Evolutionary conservation across 2,113 vertebrate genomes (phyloP), one percentile per base, ranked within the genome.

Genomic region (Coreoperca whiteheadi): DNA sequence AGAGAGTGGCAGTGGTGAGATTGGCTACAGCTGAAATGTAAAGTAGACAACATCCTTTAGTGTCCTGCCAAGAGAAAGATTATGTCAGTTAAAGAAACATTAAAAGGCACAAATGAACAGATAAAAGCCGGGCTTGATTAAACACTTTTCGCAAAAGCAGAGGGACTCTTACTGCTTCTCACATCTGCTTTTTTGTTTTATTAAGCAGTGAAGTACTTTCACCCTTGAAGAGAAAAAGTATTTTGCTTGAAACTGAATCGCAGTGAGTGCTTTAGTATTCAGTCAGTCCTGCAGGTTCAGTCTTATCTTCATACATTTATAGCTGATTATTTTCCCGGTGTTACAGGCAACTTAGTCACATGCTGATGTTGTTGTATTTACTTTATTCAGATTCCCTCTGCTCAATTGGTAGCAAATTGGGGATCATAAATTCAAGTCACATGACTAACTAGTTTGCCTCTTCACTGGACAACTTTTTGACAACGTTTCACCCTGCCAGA

Each of bases 131-230:
- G 30, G 59, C 8, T n/a, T 74, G 41, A 87, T 85, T 78, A 72
- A 82, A 78, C 21, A 32, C 34, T 64, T 74, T 46, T 82, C 70
- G 77, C 66, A 67, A 37, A 67, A 59, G 81, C 57, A 53, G 34
- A 51, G 48, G 1, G 28, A 56, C 23, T 81, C 67, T 65, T 69
- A 77, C 68, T 61, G 65, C 53, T 77, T 75, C 48, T 84, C 75
- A 81, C 84, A 87, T 91, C 84, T 90, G 84, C 54, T 25, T 61
- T 73, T 79, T 53, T 34, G 54, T 74, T 89, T 83, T 77, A 74
- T 83, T 54, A 69, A 71, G 46, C 72, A 73, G 21, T 73, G 70
- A 85, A 81, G 81, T 66, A 80, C 51, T 83, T 60, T 79, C 74
- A 48, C 30, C 57, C 21, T 54, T 76, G 32, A 80, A 59, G 46